Percentiles rank a stretch among this genome's conserved stretches.
Conservation (phyloP, 2,113 vertebrate genomes). For the Xenopus tropicalis region UCB_Xtro_10.0 CM004451.2:62558001-62558500, state of each 20-base stretch:
- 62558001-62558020: too few species aligned
- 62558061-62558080: too few species aligned
- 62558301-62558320: conserved; percentile 44
- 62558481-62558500: background rate
- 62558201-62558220: conserved; percentile 33
- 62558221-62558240: conserved; percentile 44
- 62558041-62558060: too few species aligned
- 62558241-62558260: conserved; percentile 43
- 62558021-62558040: too few species aligned
- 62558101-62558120: too few species aligned
- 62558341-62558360: conserved; percentile 43
- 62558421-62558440: conserved; percentile 32
- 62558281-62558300: conserved; percentile 43
- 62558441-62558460: conserved; percentile 7
- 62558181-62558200: too few species aligned
- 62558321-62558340: conserved; percentile 42
- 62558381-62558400: conserved; percentile 37
- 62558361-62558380: conserved; percentile 42
- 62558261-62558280: conserved; percentile 34
- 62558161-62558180: too few species aligned
- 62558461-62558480: background rate
- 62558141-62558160: too few species aligned
- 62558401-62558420: conserved; percentile 43
- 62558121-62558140: too few species aligned
- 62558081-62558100: too few species aligned